Evolutionary conservation across 2,888 invertebrate species (phyloP), one percentile per base, ranked within the genome.

Genomic region (Tryphoninae sp.): DNA sequence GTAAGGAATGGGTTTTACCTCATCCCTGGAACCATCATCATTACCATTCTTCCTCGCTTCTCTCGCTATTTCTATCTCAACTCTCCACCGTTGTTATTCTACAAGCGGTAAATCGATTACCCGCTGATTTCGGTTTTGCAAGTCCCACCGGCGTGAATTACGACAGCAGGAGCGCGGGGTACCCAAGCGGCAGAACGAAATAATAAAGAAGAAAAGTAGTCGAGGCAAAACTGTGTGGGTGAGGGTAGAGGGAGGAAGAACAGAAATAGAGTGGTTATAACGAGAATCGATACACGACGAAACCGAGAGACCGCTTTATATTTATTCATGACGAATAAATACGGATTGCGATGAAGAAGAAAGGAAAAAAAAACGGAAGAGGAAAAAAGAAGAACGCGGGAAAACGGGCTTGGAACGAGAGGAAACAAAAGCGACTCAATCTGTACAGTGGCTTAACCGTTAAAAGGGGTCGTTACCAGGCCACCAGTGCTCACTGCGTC

Each of bases 301-400:
- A 74, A 74, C 55, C 74, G 49, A 42, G 69, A 45, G 75, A 71
- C 45, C 69, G 64, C 69, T 71, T 65, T 75, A 80, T 75, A 69
- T 80, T 80, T 80, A 80, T 80, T 80, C 80, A 80, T 80, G 80
- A 69, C 42, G 75, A 75, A 80, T 75, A 75, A 80, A 80, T 80
- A 75, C 64, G 49, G 69, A 75, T 74, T 55, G 79, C 73, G 45
- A 26, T 23, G 23, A 59, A 51, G 40, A 49, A 9, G 33, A 23
- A 51, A 71, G 58, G 9, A 58, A 71, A 19, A 11, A 49, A 49
- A 19, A 9, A 19, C 19, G 19, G 2, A 11, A 26, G 64, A n/a
- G 19, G 9, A 13, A 68, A 42, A 22, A 40, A 11, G 8, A 16
- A 55, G 33, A 23, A 13, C 16, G 42, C 62, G 22, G 49, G 49